These are phyloP conservation scores for Oceanodroma leucorhoa DNA, from an alignment of 2,797 vertebrate species.

Conservation along the genomic window DNA sequence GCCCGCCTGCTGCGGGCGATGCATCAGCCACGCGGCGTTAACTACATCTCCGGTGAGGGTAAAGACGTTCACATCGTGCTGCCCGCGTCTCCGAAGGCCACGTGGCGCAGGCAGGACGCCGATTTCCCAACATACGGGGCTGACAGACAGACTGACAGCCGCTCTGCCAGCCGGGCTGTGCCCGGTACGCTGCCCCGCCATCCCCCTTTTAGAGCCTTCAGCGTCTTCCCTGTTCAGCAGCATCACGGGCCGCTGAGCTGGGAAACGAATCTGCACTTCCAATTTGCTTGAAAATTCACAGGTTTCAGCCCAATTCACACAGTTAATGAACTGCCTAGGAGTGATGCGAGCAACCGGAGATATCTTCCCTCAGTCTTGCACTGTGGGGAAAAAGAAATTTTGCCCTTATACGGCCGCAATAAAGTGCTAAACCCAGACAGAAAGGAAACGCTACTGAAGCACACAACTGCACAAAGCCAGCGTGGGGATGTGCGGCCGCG, in stretches of 20 bases:
- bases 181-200: rapidly evolving
- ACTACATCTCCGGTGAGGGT: not conserved
- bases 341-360: not conserved
- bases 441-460: not conserved
- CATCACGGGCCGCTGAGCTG: not conserved
- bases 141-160: not conserved
- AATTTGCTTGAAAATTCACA: not conserved
- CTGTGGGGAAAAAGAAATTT: not conserved
- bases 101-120: rapidly evolving
- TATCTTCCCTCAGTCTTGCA: not conserved
- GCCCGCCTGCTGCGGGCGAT: rapidly evolving
- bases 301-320: not conserved
- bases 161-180: rapidly evolving
- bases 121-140: not conserved
- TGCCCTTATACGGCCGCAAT: not conserved
- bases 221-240: not conserved
- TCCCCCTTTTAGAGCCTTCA: not conserved
- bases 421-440: not conserved
- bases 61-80: rapidly evolving
- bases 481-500: rapidly evolving
- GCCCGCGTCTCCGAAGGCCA: rapidly evolving
- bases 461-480: rapidly evolving
- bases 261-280: not conserved
- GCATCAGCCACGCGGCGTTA: rapidly evolving
- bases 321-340: not conserved